Base-by-base conservation (phyloP, 1,140 invertebrate species). In the Dendrolimus kikuchii region DNA sequence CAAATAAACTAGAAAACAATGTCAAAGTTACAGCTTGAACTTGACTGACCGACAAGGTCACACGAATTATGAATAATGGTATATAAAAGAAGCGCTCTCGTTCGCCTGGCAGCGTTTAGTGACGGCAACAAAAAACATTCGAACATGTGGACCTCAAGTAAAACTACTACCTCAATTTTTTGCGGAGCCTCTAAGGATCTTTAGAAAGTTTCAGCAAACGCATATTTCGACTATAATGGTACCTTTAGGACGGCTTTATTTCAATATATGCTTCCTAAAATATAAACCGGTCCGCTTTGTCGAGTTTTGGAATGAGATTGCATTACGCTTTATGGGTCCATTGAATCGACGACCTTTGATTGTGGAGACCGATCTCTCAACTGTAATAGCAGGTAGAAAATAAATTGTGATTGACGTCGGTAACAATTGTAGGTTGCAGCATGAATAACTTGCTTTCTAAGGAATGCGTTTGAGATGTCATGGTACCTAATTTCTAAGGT, bases 201-300 rank as follows among this genome's bases (percentile, higher is more conserved):
- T 40, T 52, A 42, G 40, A 57, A 23, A 23, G 23, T 23, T 23
- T 23, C 23, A 23, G 23, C 23, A 23, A 23, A 23, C 23, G 23
- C 23, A 23, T 23, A 23, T 23, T 23, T 23, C 23, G 23, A 23
- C 23, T 23, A 23, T 23, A 23, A 23, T 23, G 23, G 23, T 23
- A 23, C 23, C 23, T 23, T 54, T 49, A 48, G 44, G 7, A 5
- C 5, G 5, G 23, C 37, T 64, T 70, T 70, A 72, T 66, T 59
- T 60, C 23, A 41, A 51, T 53, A 57, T 64, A 67, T 56, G 58
- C 62, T 40, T 52, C 65, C 64, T 40, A 41, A 50, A 45, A 45
- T 57, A 63, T 55, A 72, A 71, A 64, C 62, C 65, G 66, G 67
- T 63, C 66, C 36, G 51, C 51, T 53, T 71, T 76, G 68, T 57